Conservation (phyloP, 2,797 vertebrate genomes). For the Eulemur mongoz region DNA sequence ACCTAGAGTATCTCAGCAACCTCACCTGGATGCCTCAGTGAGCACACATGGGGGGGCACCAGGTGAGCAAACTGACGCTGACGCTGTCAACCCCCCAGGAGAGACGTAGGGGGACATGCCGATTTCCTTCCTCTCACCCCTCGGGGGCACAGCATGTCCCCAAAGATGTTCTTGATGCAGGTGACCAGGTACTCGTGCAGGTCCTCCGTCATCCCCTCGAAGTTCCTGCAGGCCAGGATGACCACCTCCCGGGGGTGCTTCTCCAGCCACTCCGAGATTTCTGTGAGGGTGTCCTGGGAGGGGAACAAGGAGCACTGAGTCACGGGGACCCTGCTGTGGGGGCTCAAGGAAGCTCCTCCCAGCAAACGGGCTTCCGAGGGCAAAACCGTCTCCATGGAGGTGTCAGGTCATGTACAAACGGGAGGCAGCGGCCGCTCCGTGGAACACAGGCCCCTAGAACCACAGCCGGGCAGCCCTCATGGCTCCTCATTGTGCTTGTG, state of each 20-base stretch:
- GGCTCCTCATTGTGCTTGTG: too few species aligned
- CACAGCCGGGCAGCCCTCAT: neutral
- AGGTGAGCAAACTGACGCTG: too few species aligned
- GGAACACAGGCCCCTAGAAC: too few species aligned
- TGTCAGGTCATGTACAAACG: neutral
- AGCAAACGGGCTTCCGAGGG: neutral
- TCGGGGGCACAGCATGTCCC: constrained; percentile 89
- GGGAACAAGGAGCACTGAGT: neutral
- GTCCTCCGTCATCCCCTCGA: constrained; percentile 88
- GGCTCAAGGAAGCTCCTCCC: neutral
- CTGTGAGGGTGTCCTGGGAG: constrained; percentile 88
- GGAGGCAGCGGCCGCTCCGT: neutral
- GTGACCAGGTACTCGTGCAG: constrained; percentile 88
- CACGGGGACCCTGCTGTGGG: fast-evolving
- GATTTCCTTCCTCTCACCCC: constrained; percentile 83
- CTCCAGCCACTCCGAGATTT: constrained; percentile 90
- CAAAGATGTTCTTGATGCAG: constrained; percentile 90
- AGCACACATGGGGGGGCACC: too few species aligned
- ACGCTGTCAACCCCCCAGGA: too few species aligned
- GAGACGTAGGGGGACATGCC: fast-evolving
- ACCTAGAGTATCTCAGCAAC: too few species aligned
- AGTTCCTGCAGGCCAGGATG: constrained; percentile 92
- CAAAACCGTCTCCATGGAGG: neutral
- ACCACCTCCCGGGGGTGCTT: constrained; percentile 91
- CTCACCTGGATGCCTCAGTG: too few species aligned